Evolutionary conservation across 2,797 vertebrate genomes (phyloP).

Genomic region (Esox lucius): DNA sequence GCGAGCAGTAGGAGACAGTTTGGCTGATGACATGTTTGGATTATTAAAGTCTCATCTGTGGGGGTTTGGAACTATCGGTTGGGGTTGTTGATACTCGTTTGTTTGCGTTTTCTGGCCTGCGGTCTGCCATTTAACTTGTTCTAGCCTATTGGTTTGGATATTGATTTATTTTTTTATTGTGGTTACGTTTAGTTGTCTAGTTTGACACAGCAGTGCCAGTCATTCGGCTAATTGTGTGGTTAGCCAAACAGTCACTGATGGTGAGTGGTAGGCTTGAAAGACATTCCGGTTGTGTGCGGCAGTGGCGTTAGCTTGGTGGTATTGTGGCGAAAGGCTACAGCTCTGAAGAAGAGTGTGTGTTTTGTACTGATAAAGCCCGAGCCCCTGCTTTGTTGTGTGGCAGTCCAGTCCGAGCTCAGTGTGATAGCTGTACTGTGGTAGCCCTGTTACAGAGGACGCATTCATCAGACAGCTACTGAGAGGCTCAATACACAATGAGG

Average conservation of each 20-base stretch:
- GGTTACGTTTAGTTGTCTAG: background rate
- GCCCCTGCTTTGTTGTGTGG: conserved; percentile 19
- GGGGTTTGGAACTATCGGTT: no score
- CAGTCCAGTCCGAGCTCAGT: conserved; percentile 34
- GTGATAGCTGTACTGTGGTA: conserved; percentile 20
- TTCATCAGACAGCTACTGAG: conserved; percentile 43
- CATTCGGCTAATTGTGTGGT: background rate
- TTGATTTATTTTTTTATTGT: background rate
- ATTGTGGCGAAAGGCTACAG: background rate
- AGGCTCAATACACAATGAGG: conserved; percentile 76
- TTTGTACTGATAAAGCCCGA: background rate
- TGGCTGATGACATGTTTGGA: background rate
- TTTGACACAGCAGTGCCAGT: background rate
- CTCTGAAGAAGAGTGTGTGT: background rate
- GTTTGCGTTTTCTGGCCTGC: background rate
- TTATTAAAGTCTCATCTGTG: background rate
- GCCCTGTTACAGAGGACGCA: conserved; percentile 51
- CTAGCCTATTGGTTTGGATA: background rate
- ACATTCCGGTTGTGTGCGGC: background rate
- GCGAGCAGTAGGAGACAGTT: background rate
- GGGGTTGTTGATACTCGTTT: background rate
- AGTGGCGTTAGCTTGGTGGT: background rate
- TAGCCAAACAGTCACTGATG: background rate
- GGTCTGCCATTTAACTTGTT: background rate
- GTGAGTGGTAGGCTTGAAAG: background rate